Conservation (phyloP, 2,888 invertebrate genomes). For the Eurois occulta region DNA sequence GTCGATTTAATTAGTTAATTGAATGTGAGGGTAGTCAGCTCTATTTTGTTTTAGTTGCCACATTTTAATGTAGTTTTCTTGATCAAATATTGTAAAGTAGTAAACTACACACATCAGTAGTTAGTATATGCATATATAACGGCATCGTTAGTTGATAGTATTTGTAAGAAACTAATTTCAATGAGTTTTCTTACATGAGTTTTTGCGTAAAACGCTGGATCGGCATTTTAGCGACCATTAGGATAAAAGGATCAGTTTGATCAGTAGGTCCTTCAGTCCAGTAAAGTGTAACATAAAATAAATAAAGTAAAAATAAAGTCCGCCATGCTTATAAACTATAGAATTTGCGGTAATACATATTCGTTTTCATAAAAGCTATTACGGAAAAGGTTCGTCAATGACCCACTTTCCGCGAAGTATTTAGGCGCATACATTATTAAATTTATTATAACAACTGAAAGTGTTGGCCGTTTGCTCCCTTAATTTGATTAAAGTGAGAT, state of each 20-base stretch:
- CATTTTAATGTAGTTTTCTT: conserved; percentile 3
- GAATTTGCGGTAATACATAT: conserved; percentile 21
- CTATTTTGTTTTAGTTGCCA: conserved; percentile 5
- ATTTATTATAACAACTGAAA: conserved; percentile 65
- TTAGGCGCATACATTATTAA: conserved; percentile 64
- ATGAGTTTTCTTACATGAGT: neutral
- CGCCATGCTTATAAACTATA: neutral
- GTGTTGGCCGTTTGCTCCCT: conserved; percentile 57
- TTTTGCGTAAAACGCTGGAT: neutral
- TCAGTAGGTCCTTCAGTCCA: neutral
- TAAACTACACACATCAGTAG: neutral
- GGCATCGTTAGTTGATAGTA: neutral
- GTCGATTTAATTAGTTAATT: conserved; percentile 27
- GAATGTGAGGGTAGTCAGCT: neutral
- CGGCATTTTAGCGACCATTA: neutral
- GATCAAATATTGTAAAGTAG: conserved; percentile 7
- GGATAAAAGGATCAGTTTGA: neutral
- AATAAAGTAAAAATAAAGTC: neutral
- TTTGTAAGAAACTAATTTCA: neutral
- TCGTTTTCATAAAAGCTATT: conserved; percentile 34
- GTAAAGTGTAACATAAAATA: neutral
- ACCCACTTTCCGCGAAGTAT: conserved; percentile 60
- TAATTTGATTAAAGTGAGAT: conserved; percentile 67
- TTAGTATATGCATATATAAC: neutral
- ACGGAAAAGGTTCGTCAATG: conserved; percentile 47